Percentiles rank a stretch among this genome's conserved stretches.
phyloP scores from a whole-genome alignment of 2,113 vertebrate genomes.

The Chaenogobius annularis region DNA sequence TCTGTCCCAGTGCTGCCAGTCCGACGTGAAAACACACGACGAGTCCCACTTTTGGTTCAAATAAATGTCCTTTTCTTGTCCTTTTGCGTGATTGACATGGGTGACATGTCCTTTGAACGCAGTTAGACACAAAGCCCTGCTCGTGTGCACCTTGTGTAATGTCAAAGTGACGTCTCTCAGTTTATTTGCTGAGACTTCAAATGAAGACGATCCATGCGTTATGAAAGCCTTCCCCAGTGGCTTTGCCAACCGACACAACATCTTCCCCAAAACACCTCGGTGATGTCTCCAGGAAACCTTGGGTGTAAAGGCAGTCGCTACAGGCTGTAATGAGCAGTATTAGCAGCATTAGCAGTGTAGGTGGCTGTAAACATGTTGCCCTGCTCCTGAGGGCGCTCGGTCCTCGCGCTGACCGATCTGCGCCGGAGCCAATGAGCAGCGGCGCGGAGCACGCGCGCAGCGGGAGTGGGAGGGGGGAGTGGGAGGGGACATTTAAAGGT shows the following conservation, averaged over 20 bases:
- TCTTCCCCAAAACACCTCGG: constrained; percentile 13
- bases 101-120: neutral
- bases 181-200: constrained; percentile 30
- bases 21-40: constrained; percentile 17
- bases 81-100: constrained; percentile 3
- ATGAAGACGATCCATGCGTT: constrained; percentile 22
- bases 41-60: constrained; percentile 21
- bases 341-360: neutral
- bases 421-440: constrained; percentile 54
- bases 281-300: neutral
- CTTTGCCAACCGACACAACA: constrained; percentile 51
- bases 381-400: constrained; percentile 20
- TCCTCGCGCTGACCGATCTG: constrained; percentile 42
- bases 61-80: neutral
- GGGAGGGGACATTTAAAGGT: constrained; percentile 60
- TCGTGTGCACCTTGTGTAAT: constrained; percentile 20
- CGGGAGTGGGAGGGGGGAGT: neutral
- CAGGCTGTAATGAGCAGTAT: neutral
- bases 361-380: constrained; percentile 50
- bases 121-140: constrained; percentile 15
- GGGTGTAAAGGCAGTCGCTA: fast-evolving
- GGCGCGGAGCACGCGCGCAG: constrained; percentile 33
- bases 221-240: constrained; percentile 35
- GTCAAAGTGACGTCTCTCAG: constrained; percentile 35
- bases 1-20: constrained; percentile 26